Conservation (phyloP, 2,113 vertebrate genomes). For the Sprattus sprattus region DNA sequence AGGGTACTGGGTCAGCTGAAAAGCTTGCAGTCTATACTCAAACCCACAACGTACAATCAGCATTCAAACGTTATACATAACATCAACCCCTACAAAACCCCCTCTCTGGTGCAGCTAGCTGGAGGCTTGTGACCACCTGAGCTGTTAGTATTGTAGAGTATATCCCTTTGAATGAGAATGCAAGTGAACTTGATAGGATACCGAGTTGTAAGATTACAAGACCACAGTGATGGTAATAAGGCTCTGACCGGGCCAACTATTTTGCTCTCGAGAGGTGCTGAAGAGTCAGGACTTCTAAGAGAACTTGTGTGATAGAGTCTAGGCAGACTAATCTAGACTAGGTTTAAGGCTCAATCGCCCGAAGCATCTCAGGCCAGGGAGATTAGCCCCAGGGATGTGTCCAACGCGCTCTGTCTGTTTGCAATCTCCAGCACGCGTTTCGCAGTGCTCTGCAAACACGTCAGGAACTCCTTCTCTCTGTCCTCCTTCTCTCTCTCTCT, state of each 20-base stretch:
- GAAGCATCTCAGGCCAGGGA: neutral
- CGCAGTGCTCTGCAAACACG: constrained; percentile 15
- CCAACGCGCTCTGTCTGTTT: constrained; percentile 12
- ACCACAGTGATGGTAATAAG: neutral
- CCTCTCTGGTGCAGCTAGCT: too few relatives aligned
- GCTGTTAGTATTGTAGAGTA: neutral
- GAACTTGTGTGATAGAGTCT: neutral
- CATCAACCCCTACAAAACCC: too few relatives aligned
- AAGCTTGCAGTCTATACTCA: too few relatives aligned
- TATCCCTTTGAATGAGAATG: neutral
- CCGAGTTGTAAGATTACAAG: neutral
- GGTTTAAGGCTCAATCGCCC: constrained; percentile 16
- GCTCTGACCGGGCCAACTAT: neutral
- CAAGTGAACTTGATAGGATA: neutral
- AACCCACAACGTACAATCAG: too few relatives aligned
- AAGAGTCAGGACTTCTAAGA: neutral
- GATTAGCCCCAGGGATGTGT: constrained; percentile 26
- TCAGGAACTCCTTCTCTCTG: neutral
- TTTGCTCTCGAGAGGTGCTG: neutral
- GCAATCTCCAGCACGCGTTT: constrained; percentile 24
- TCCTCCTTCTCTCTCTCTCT: constrained; percentile 17
- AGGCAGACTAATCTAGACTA: neutral
- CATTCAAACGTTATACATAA: too few relatives aligned
- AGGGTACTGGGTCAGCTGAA: too few relatives aligned
- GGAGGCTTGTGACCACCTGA: too few relatives aligned